Evolutionary conservation across 2,888 invertebrate species (phyloP).

Genomic region (Lepetodrilus schrolli): DNA sequence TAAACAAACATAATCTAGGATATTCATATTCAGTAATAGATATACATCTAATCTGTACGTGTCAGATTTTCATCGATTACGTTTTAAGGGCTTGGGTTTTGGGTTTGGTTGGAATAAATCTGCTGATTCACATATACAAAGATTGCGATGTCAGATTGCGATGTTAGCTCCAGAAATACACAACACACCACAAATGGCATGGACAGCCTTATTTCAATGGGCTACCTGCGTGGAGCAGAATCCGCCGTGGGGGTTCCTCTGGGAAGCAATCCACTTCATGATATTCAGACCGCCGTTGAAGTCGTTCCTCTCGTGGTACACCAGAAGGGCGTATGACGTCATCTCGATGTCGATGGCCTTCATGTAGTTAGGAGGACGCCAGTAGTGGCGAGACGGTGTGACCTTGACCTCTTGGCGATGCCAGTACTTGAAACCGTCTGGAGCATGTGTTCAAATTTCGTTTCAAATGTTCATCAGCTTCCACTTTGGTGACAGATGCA

Average conservation of each 20-base stretch:
- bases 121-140: too few species aligned
- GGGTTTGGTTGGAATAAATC: too few species aligned
- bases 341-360: constrained; percentile 71
- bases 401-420: constrained; percentile 44
- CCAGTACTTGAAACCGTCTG: constrained; percentile 69
- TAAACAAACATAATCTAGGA: too few species aligned
- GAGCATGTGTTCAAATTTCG: background rate
- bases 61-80: too few species aligned
- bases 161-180: too few species aligned
- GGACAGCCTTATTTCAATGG: too few species aligned
- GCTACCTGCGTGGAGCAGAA: constrained; percentile 75
- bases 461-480: background rate
- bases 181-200: too few species aligned
- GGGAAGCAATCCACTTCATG: constrained; percentile 72
- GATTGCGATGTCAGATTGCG: too few species aligned
- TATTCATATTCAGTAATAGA: too few species aligned
- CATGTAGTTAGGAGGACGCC: constrained; percentile 55
- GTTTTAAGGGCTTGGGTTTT: too few species aligned
- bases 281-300: constrained; percentile 61
- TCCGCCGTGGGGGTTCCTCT: constrained; percentile 72
- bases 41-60: too few species aligned
- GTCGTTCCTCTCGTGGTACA: constrained; percentile 58
- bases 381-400: constrained; percentile 36
- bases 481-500: too few species aligned
- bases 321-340: constrained; percentile 73